Conservation (phyloP, 2,888 invertebrate species). For the Pecten maximus region DNA sequence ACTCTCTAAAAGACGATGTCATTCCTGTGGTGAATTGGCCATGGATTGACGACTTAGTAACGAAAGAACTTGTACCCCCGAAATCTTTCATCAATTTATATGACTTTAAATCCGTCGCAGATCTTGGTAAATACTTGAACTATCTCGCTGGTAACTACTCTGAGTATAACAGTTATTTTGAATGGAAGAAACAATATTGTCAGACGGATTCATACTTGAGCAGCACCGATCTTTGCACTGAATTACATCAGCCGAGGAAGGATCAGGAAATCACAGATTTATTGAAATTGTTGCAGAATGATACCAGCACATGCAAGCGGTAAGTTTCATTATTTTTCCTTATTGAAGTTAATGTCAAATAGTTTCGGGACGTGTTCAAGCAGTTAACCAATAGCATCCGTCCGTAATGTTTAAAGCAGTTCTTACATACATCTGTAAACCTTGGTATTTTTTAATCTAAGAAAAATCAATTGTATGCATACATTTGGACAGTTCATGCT, state of each 20-base stretch:
- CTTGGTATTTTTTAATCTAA: too few species aligned
- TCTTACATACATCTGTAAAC: too few species aligned
- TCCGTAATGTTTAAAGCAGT: too few species aligned
- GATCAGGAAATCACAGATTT: background rate
- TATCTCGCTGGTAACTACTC: slow-evolving; percentile 50
- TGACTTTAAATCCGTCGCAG: slow-evolving; percentile 52
- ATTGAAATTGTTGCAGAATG: background rate
- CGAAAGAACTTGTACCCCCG: slow-evolving; percentile 43
- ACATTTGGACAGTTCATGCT: too few species aligned
- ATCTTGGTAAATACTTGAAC: slow-evolving; percentile 49
- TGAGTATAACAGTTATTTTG: slow-evolving; percentile 60
- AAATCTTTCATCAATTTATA: slow-evolving; percentile 58
- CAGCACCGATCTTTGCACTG: background rate
- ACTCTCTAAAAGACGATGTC: slow-evolving; percentile 44
- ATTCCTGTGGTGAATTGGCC: slow-evolving; percentile 61
- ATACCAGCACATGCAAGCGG: background rate
- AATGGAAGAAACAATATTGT: slow-evolving; percentile 50
- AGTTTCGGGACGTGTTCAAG: too few species aligned
- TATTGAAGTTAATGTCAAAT: too few species aligned
- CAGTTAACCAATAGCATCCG: too few species aligned
- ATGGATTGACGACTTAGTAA: slow-evolving; percentile 14
- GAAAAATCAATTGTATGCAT: too few species aligned
- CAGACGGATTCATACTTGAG: background rate
- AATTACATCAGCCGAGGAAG: background rate
- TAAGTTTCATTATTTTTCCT: too few species aligned